A percentile compares a stretch with the other conserved stretches of the same genome.
phyloP scores from a whole-genome alignment of 2,113 vertebrate species.

The Ptyas mucosa region DNA sequence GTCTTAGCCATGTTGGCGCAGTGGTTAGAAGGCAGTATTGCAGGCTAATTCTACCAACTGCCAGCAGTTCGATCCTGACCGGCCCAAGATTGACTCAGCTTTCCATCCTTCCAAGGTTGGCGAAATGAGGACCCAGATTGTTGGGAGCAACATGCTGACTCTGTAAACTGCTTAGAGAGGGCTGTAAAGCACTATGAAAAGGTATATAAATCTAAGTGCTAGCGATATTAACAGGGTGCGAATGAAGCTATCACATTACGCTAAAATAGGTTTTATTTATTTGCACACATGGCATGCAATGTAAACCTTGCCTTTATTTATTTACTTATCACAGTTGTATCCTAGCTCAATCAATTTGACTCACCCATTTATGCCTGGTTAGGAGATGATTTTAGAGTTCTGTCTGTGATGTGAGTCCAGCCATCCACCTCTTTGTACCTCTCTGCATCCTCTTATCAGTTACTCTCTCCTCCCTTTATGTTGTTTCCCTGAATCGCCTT shows the following conservation, averaged over 20 bases:
- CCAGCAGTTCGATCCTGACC: too few species aligned
- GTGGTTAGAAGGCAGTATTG: neutral
- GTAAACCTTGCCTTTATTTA: neutral
- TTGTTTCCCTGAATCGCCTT: accelerated
- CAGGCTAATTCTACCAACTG: too few species aligned
- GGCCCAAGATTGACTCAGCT: too few species aligned
- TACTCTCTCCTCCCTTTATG: neutral
- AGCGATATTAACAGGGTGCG: neutral
- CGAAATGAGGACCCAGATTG: too few species aligned
- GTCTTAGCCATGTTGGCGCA: neutral
- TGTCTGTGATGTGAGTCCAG: neutral
- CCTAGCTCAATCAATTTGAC: neutral
- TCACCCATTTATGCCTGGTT: neutral
- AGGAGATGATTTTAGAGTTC: neutral
- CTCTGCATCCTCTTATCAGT: neutral
- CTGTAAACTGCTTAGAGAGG: too few species aligned
- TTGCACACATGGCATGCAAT: neutral
- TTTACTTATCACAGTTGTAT: neutral
- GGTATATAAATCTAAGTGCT: too few species aligned
- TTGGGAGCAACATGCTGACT: too few species aligned
- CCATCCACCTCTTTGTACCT: neutral
- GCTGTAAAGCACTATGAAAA: too few species aligned
- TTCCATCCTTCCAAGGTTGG: too few species aligned
- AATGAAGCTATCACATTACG: neutral
- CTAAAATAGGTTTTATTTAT: neutral